Evolutionary conservation across 2,113 vertebrate species (phyloP).

Genomic region (Mixornis gularis): DNA sequence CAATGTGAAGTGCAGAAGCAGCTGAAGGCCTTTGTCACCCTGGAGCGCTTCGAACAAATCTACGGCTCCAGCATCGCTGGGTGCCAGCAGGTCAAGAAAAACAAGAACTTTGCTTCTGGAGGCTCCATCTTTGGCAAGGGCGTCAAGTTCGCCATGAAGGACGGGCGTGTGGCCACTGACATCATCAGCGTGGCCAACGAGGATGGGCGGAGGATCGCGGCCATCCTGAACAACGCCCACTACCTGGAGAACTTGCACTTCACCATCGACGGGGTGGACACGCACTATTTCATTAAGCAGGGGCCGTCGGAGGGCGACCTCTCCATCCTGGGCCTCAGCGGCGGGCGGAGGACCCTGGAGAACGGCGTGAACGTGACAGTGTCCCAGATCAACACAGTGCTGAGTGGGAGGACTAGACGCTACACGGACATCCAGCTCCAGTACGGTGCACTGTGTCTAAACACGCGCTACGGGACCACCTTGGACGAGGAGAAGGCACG

Average conservation of each 20-base stretch:
- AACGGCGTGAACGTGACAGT: slow-evolving; percentile 94
- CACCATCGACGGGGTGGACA: slow-evolving; percentile 87
- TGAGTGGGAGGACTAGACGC: slow-evolving; percentile 91
- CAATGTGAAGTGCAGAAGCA: slow-evolving; percentile 98
- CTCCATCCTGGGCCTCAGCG: slow-evolving; percentile 89
- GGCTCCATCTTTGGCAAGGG: slow-evolving; percentile 92
- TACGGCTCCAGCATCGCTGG: slow-evolving; percentile 85
- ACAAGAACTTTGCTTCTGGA: slow-evolving; percentile 81
- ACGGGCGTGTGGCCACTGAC: slow-evolving; percentile 86
- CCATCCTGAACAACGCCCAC: slow-evolving; percentile 86
- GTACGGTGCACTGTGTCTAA: slow-evolving; percentile 80
- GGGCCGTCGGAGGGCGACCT: slow-evolving; percentile 87
- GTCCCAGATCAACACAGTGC: slow-evolving; percentile 91
- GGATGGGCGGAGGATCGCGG: slow-evolving; percentile 88
- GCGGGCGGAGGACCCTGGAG: slow-evolving; percentile 89
- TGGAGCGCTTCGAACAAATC: slow-evolving; percentile 90
- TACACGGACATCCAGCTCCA: slow-evolving; percentile 94
- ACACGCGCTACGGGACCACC: slow-evolving; percentile 90
- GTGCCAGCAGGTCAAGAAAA: slow-evolving; percentile 78
- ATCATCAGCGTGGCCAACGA: slow-evolving; percentile 94
- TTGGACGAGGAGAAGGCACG: slow-evolving; percentile 90
- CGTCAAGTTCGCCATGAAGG: slow-evolving; percentile 91
- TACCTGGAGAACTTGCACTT: slow-evolving; percentile 93
- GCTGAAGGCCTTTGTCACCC: slow-evolving; percentile 92
- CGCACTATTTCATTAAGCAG: slow-evolving; percentile 92